Base-by-base conservation (phyloP, 2,888 invertebrate species). In the Plebejus melissa region DNA sequence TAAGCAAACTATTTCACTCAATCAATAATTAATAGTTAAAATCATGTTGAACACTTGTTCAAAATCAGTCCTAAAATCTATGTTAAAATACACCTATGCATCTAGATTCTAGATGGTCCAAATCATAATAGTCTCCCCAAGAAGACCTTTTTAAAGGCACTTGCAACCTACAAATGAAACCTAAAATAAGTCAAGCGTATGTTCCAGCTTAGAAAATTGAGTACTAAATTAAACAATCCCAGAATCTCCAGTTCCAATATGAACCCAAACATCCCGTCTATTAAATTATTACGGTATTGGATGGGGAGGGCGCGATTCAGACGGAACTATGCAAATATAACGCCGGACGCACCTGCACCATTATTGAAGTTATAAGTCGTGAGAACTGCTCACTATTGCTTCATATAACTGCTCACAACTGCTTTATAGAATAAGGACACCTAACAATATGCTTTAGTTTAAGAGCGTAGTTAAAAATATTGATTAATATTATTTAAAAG, bases 291-390 rank as follows among this genome's bases (percentile, higher is more conserved):
- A 36, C 41, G 22, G 46, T 71, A 70, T 41, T 71, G 71, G 9
- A 77, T 77, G 76, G 80, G 46, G 81, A 80, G 79, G 41, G 41
- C 41, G 57, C 58, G 38, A 71, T 75, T 82, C 78, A 75, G 76
- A 77, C 76, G 83, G 80, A 76, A 81, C 82, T 85, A 89, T 90
- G 90, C 90, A 92, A 91, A 93, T 93, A 85, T 86, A 84, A 81
- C 85, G 84, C 82, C 85, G 87, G 87, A 85, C 89, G 85, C 93
- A 93, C 92, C 93, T 93, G 93, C 87, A 82, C 87, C 87, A 81
- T 91, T 93, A 93, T 93, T 93, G 92, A 89, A 89, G 90, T 91
- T 93, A 91, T 93, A 93, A 93, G 90, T 93, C 93, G 87, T 87
- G 88, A 90, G 88, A 90, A 91, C 88, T 89, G 87, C 83, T 84